Evolutionary conservation across 2,797 vertebrate species (phyloP), one percentile per base, ranked within the genome.

Genomic region (Bufotes viridis): DNA sequence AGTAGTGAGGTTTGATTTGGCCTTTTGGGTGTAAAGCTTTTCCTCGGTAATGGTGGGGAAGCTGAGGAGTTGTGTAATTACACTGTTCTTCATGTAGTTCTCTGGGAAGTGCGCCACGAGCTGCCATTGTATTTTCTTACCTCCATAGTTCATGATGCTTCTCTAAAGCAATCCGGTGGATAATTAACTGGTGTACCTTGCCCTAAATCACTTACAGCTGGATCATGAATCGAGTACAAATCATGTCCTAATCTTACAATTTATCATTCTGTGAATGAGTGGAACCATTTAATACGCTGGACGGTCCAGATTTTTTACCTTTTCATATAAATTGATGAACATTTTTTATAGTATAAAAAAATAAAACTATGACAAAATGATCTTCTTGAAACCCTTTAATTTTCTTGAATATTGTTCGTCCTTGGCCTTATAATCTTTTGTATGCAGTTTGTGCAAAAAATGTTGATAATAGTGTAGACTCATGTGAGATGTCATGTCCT

Each of bases 401-500:
- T 42, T 42, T 42, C 42, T 42, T 42, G 42, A 42, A 42, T 42
- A 42, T 42, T 42, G 42, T 42, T 42, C 0, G 4, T 42, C 42
- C 42, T 5, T 7, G 42, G 4, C 42, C 42, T 6, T 42, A 0
- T 42, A 42, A 6, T 42, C 42, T 42, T 4, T 42, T 42, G 42
- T 42, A 42, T 42, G 42, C 42, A 42, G 42, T 42, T 42, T 42
- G 42, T 42, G 42, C 42, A 5, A 42, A 42, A 3, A 42, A 42
- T 42, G 4, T 42, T 42, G 42, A 42, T 42, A 42, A 42, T 22
- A 7, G 4, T 20, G 13, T 58, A n/a, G 8, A 22, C 24, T 82
- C 20, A 10, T 55, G 0, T 63, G 2, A 55, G 79, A 4, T 90
- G 42, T 92, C 29, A 34, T 8, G 0, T 91, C 90, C 49, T 34